phyloP scores from a whole-genome alignment of 2,113 vertebrate species.

The Coregonus clupeaformis region DNA sequence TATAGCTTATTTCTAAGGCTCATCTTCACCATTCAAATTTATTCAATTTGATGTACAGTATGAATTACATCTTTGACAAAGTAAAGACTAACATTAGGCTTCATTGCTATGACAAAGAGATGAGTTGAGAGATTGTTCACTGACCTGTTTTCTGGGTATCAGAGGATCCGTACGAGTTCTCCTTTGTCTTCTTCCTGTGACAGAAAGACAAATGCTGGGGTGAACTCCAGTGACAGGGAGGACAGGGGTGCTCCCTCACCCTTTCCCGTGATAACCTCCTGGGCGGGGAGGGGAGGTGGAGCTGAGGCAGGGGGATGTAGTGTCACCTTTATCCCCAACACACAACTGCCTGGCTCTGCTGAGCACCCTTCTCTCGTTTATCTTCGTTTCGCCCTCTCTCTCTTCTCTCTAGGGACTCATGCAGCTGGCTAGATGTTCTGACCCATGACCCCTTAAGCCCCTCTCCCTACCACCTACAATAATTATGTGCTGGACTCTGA shows the following conservation, averaged over 20 bases:
- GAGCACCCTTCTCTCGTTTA: not conserved
- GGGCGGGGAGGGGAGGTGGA: not conserved
- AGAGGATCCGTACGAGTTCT: slow-evolving; percentile 71
- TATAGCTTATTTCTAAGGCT: no score
- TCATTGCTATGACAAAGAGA: not conserved
- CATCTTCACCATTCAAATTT: no score
- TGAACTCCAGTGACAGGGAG: slow-evolving; percentile 7
- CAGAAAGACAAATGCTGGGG: slow-evolving; percentile 37
- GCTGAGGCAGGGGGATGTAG: not conserved
- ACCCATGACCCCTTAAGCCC: slow-evolving; percentile 1
- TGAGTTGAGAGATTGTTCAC: no score
- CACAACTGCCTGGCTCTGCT: not conserved
- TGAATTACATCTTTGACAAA: no score
- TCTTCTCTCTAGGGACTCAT: not conserved
- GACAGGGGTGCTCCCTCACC: not conserved
- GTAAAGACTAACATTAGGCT: no score
- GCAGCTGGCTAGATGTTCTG: not conserved
- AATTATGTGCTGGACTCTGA: no score
- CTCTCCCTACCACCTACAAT: not conserved
- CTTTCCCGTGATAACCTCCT: no score
- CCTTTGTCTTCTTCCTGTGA: slow-evolving; percentile 79
- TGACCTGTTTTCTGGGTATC: slow-evolving; percentile 78
- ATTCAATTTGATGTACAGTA: no score
- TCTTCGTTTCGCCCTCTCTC: not conserved
- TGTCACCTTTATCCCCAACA: not conserved